These are phyloP conservation scores for Microctonus brassicae DNA, from an alignment of 2,888 invertebrate genomes.

Conservation along the genomic window DNA sequence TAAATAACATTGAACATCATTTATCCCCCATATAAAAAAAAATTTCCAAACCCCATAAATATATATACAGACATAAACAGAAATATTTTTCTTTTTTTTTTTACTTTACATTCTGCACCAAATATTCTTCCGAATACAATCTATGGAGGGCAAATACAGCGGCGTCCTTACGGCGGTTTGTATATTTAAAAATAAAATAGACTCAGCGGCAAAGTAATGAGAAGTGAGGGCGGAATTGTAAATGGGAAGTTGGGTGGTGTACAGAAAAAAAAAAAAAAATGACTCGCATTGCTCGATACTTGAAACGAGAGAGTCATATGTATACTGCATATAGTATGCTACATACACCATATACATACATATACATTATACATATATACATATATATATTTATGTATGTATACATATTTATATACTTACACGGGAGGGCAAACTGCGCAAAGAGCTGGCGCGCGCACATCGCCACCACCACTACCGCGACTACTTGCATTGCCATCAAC, in stretches of 20 bases:
- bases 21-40: too few relatives aligned
- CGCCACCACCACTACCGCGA: conserved; percentile 28
- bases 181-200: conserved; percentile 30
- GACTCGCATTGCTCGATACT: conserved; percentile 50
- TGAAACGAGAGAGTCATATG: conserved; percentile 42
- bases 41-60: too few relatives aligned
- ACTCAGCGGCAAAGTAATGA: conserved; percentile 45
- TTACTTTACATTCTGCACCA: too few relatives aligned
- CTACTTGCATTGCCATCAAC: too few relatives aligned
- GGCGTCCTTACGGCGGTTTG: conserved; percentile 24
- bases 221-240: conserved; percentile 39
- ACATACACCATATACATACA: too few relatives aligned
- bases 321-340: conserved; percentile 32
- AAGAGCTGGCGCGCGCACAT: conserved; percentile 32
- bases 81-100: too few relatives aligned
- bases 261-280: conserved; percentile 31
- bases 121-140: not conserved
- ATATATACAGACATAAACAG: too few relatives aligned
- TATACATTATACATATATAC: too few relatives aligned
- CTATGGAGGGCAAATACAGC: not conserved
- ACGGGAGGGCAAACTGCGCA: not conserved
- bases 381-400: conserved; percentile 32
- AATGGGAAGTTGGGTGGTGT: conserved; percentile 38
- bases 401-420: conserved; percentile 34
- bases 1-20: too few relatives aligned